Evolutionary conservation across 2,888 invertebrate genomes (phyloP).

Genomic region (Epirrhoe alternata): DNA sequence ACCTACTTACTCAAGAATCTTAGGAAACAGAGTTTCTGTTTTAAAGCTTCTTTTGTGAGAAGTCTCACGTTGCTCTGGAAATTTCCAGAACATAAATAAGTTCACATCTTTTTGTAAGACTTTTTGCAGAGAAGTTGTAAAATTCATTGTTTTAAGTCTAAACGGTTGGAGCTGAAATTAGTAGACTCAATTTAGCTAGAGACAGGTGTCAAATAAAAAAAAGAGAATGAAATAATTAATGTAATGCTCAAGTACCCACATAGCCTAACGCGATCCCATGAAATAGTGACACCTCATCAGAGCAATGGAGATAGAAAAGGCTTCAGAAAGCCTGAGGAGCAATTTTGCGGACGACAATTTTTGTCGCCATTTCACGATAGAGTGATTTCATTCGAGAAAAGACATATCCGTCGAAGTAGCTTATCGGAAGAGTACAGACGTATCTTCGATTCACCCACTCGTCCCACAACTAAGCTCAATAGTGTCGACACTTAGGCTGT

Average conservation of each 20-base stretch:
- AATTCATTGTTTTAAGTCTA: not conserved
- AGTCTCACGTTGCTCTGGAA: slow-evolving; percentile 6
- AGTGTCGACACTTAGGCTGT: slow-evolving; percentile 44
- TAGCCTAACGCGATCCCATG: slow-evolving; percentile 50
- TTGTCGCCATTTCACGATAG: slow-evolving; percentile 70
- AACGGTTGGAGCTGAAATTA: not conserved
- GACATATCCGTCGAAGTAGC: slow-evolving; percentile 63
- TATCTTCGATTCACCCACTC: slow-evolving; percentile 61
- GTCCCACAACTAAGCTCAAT: slow-evolving; percentile 42
- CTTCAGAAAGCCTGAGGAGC: slow-evolving; percentile 58
- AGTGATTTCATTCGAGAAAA: slow-evolving; percentile 68
- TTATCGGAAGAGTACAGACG: slow-evolving; percentile 62
- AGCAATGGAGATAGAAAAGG: slow-evolving; percentile 57
- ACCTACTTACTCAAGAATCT: slow-evolving; percentile 10
- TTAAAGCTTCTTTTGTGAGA: slow-evolving; percentile 18
- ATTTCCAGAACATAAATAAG: slow-evolving; percentile 3
- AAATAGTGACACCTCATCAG: slow-evolving; percentile 51
- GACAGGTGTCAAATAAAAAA: slow-evolving; percentile 8
- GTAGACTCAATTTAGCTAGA: slow-evolving; percentile 11
- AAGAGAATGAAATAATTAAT: slow-evolving; percentile 18
- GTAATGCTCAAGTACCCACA: slow-evolving; percentile 32
- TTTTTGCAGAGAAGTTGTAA: not conserved
- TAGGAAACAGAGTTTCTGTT: slow-evolving; percentile 16
- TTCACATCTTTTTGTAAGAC: not conserved
- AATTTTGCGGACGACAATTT: slow-evolving; percentile 70